phyloP scores from a whole-genome alignment of 1,140 invertebrate genomes.

The Rhizoglyphus robini region DNA sequence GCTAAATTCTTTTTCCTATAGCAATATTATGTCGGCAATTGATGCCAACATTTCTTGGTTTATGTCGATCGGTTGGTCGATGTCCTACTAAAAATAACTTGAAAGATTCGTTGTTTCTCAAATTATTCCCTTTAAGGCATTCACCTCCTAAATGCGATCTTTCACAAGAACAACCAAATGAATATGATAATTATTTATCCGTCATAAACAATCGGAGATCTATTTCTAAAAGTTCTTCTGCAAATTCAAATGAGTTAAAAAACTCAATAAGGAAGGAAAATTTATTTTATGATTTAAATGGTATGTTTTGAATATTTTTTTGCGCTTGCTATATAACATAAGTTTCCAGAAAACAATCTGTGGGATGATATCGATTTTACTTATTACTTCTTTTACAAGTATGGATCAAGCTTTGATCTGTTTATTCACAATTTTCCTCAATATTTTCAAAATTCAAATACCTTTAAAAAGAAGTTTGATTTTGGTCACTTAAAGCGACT shows the following conservation, averaged over 20 bases:
- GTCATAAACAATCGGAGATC: neutral
- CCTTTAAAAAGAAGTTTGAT: neutral
- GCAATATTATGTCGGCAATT: conserved; percentile 61
- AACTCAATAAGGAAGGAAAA: conserved; percentile 23
- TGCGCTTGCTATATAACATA: conserved; percentile 29
- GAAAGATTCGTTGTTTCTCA: conserved; percentile 61
- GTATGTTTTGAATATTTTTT: conserved; percentile 19
- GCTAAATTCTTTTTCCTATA: conserved; percentile 29
- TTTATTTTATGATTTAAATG: neutral
- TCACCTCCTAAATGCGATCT: conserved; percentile 39
- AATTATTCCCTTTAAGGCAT: conserved; percentile 52
- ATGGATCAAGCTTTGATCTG: conserved; percentile 68
- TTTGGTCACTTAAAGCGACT: conserved; percentile 31
- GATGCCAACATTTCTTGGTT: conserved; percentile 69
- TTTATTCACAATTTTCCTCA: neutral
- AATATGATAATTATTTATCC: neutral
- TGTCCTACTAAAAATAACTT: conserved; percentile 40
- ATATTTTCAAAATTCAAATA: neutral
- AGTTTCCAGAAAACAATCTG: conserved; percentile 28
- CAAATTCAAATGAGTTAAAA: conserved; percentile 21
- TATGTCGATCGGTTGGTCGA: conserved; percentile 77
- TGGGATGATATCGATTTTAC: conserved; percentile 43
- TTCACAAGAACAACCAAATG: conserved; percentile 12
- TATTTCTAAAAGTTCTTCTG: conserved; percentile 20
- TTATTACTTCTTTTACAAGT: conserved; percentile 75